phyloP scores from a whole-genome alignment of 23 tunicate genomes.

The Halocynthia aurantium region DNA sequence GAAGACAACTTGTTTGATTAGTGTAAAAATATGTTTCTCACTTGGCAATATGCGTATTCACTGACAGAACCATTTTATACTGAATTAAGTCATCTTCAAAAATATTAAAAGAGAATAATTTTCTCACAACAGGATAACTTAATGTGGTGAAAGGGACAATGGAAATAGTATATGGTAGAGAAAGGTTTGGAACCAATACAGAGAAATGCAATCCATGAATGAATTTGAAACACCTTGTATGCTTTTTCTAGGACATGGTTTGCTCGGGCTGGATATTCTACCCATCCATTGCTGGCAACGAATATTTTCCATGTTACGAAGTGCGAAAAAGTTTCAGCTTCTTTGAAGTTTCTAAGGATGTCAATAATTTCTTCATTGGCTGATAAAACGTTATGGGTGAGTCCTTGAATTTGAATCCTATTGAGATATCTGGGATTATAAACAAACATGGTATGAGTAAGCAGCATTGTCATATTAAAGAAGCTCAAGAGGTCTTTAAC shows the following conservation, averaged over 20 bases:
- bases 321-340: slow-evolving; percentile 34
- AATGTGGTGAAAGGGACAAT: no score
- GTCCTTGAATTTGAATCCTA: slow-evolving; percentile 17
- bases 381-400: slow-evolving; percentile 40
- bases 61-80: no score
- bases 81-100: no score
- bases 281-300: background rate
- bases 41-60: no score
- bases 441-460: background rate
- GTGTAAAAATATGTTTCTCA: no score
- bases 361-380: slow-evolving; percentile 15
- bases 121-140: no score
- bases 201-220: no score
- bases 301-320: slow-evolving; percentile 37
- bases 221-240: slow-evolving; percentile 32
- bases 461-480: background rate
- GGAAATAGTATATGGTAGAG: no score
- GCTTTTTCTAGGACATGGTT: slow-evolving; percentile 25
- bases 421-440: background rate
- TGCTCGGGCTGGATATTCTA: slow-evolving; percentile 10
- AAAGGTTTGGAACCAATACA: no score
- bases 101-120: no score
- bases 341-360: slow-evolving; percentile 29
- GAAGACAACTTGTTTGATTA: no score
- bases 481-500: background rate